Evolutionary conservation across 1,140 invertebrate genomes (phyloP).

Genomic region (Rhagoletis zephyria): DNA sequence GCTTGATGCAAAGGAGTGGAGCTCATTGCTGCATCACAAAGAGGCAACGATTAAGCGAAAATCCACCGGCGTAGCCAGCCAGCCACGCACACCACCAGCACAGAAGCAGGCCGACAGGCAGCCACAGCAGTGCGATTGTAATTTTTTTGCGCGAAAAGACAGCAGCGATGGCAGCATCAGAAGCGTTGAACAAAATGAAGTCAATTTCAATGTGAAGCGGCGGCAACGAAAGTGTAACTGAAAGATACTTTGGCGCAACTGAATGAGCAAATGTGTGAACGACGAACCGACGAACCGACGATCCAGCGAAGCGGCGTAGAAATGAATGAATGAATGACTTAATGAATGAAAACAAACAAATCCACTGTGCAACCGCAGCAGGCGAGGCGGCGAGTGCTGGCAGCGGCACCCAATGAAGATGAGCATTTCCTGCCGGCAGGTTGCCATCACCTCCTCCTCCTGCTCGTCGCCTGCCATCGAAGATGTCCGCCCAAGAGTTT

Average conservation of each 20-base stretch:
- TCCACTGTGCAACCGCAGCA: background rate
- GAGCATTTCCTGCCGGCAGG: slow-evolving; percentile 41
- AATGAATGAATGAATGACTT: slow-evolving; percentile 4
- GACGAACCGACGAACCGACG: background rate
- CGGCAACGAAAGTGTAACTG: slow-evolving; percentile 6
- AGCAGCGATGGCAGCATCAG: background rate
- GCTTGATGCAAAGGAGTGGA: background rate
- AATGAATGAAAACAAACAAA: slow-evolving; percentile 33
- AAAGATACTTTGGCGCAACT: slow-evolving; percentile 46
- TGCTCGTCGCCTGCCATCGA: background rate
- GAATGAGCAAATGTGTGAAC: background rate
- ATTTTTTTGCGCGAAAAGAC: background rate
- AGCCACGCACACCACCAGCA: background rate
- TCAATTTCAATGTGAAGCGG: slow-evolving; percentile 15
- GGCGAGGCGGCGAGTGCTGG: background rate
- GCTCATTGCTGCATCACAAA: background rate
- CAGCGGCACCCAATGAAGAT: slow-evolving; percentile 38
- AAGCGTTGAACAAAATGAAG: slow-evolving; percentile 5
- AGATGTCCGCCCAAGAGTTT: background rate
- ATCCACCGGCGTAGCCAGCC: slow-evolving; percentile 15
- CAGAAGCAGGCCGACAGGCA: background rate
- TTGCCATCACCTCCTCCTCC: background rate
- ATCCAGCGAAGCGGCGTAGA: background rate
- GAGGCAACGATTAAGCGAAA: background rate
- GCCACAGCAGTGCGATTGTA: background rate